phyloP scores from a whole-genome alignment of 2,113 vertebrate species.

The Syngnathoides biaculeatus region DNA sequence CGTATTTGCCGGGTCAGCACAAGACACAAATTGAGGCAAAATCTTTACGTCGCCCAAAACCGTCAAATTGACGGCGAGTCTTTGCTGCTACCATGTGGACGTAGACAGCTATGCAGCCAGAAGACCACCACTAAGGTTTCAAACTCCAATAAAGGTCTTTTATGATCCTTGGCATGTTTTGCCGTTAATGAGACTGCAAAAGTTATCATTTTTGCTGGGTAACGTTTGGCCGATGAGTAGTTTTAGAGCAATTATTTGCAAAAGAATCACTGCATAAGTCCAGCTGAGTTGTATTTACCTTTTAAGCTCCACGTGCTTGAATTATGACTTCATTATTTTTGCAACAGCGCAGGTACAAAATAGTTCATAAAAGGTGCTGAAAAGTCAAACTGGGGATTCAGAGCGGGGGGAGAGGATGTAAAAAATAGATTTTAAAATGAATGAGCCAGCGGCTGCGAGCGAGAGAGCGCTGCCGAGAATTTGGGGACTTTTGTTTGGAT shows the following conservation, averaged over 20 bases:
- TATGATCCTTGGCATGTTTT: too few species aligned
- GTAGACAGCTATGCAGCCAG: neutral
- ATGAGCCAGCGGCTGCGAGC: neutral
- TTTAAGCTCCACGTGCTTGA: too few species aligned
- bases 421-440: neutral
- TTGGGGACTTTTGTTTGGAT: constrained; percentile 3
- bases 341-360: neutral
- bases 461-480: neutral
- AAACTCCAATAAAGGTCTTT: neutral
- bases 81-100: neutral
- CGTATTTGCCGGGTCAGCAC: neutral
- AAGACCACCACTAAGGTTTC: neutral
- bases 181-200: too few species aligned
- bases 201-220: too few species aligned
- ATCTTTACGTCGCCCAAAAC: neutral
- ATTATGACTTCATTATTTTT: too few species aligned
- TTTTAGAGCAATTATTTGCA: too few species aligned
- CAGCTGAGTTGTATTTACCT: too few species aligned
- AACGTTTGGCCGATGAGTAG: too few species aligned
- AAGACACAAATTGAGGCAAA: neutral
- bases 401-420: too few species aligned
- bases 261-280: too few species aligned
- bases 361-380: neutral
- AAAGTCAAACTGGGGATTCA: neutral
- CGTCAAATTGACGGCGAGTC: neutral